Conservation (phyloP, 2,888 invertebrate species). For the Salpingus planirostris region DNA sequence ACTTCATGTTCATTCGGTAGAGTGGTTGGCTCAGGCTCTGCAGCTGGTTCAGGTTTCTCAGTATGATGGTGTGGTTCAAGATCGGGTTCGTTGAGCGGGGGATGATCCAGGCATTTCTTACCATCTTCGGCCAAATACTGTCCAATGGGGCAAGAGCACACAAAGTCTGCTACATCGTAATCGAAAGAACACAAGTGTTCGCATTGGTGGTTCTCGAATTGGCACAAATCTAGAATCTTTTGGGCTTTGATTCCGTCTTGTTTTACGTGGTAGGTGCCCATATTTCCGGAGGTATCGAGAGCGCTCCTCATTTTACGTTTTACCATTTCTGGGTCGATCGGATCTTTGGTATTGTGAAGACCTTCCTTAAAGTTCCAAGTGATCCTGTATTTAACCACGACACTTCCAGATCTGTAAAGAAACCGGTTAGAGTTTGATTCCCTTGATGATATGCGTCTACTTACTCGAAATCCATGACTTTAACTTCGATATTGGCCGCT, state of each 20-base stretch:
- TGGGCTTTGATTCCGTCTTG: constrained; percentile 47
- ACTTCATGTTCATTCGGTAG: constrained; percentile 31
- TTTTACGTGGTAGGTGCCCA: constrained; percentile 42
- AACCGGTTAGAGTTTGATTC: too few species aligned
- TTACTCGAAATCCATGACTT: constrained; percentile 54
- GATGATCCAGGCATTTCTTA: constrained; percentile 39
- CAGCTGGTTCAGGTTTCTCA: constrained; percentile 26
- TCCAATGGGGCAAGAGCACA: constrained; percentile 55
- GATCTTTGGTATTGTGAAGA: constrained; percentile 42
- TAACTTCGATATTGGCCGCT: constrained; percentile 49
- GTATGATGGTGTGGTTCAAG: constrained; percentile 27
- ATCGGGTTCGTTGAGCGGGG: constrained; percentile 16
- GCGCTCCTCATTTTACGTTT: constrained; percentile 45
- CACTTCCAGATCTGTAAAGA: constrained; percentile 53
- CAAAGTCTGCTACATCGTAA: constrained; percentile 52
- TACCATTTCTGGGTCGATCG: constrained; percentile 44
- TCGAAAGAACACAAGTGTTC: constrained; percentile 60
- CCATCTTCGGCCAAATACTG: constrained; percentile 44
- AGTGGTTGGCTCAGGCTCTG: constrained; percentile 39
- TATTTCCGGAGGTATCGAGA: constrained; percentile 46
- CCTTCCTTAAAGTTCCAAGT: constrained; percentile 53
- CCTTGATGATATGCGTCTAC: constrained; percentile 14
- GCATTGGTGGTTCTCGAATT: constrained; percentile 56
- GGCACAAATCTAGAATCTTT: constrained; percentile 56
- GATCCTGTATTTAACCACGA: constrained; percentile 56